Percentiles rank a stretch among this genome's conserved stretches.
Conservation (phyloP, 2,797 vertebrate genomes). For the Sebastes aleutianus region DNA sequence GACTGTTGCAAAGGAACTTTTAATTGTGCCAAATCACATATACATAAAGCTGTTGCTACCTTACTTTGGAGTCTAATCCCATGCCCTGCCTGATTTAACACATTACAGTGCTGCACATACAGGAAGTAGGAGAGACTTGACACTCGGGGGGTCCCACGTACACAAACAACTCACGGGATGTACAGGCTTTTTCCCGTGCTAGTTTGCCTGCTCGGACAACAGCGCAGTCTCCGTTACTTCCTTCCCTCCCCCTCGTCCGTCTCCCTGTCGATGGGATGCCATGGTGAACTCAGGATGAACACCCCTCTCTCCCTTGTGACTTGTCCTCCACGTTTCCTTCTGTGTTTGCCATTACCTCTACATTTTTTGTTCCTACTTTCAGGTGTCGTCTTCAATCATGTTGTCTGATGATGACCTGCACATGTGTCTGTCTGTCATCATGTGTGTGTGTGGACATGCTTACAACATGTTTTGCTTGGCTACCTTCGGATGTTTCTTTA, state of each 20-base stretch:
- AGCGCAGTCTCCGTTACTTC: slow-evolving; percentile 53
- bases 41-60: background rate
- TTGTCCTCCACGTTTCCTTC: slow-evolving; percentile 29
- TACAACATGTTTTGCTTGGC: background rate
- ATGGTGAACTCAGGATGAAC: slow-evolving; percentile 31
- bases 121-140: slow-evolving; percentile 64
- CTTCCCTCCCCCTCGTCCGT: slow-evolving; percentile 16
- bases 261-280: slow-evolving; percentile 30
- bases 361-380: slow-evolving; percentile 10
- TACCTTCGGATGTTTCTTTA: background rate
- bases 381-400: slow-evolving; percentile 33
- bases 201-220: slow-evolving; percentile 29
- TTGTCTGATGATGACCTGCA: slow-evolving; percentile 22
- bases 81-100: background rate
- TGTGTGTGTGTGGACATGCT: background rate
- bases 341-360: slow-evolving; percentile 47
- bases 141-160: slow-evolving; percentile 40
- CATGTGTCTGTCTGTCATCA: slow-evolving; percentile 22
- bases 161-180: slow-evolving; percentile 56
- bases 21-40: background rate
- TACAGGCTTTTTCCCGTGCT: slow-evolving; percentile 27
- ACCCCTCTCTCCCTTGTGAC: slow-evolving; percentile 15
- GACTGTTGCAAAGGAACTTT: background rate
- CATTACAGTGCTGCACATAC: slow-evolving; percentile 2
- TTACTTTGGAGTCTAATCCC: background rate